These are phyloP conservation scores for Melanotaenia boesemani DNA, from an alignment of 2,797 vertebrate species.

Conservation along the genomic window DNA sequence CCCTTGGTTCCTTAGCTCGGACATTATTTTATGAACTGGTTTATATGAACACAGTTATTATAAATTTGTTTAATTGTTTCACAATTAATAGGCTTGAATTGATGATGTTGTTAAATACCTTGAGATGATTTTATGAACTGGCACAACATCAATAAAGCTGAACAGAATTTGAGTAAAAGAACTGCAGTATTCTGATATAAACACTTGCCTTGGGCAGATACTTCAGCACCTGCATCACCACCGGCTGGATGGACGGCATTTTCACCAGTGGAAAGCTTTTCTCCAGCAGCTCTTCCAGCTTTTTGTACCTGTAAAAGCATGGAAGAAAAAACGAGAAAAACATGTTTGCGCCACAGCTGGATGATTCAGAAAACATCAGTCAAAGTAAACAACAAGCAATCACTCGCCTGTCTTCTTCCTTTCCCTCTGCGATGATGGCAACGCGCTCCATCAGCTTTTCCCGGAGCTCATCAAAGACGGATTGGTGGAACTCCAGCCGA, in stretches of 20 bases:
- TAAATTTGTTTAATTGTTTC: too few species aligned
- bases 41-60: too few species aligned
- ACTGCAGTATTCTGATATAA: background rate
- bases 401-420: slow-evolving; percentile 90
- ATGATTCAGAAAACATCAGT: background rate
- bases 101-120: too few species aligned
- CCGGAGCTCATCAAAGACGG: slow-evolving; percentile 95
- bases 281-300: slow-evolving; percentile 95
- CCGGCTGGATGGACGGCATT: slow-evolving; percentile 96
- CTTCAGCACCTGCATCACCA: slow-evolving; percentile 99
- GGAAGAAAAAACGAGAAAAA: background rate
- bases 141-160: too few species aligned
- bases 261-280: slow-evolving; percentile 98
- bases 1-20: too few species aligned
- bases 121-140: too few species aligned
- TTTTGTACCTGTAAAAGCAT: slow-evolving; percentile 85
- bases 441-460: slow-evolving; percentile 97
- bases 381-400: background rate
- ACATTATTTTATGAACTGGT: too few species aligned
- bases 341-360: background rate
- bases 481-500: slow-evolving; percentile 98
- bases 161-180: too few species aligned
- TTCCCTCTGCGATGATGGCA: slow-evolving; percentile 93
- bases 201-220: slow-evolving; percentile 91
- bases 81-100: too few species aligned